phyloP scores from a whole-genome alignment of 1,140 invertebrate species.

The Trichonephila clavipes region DNA sequence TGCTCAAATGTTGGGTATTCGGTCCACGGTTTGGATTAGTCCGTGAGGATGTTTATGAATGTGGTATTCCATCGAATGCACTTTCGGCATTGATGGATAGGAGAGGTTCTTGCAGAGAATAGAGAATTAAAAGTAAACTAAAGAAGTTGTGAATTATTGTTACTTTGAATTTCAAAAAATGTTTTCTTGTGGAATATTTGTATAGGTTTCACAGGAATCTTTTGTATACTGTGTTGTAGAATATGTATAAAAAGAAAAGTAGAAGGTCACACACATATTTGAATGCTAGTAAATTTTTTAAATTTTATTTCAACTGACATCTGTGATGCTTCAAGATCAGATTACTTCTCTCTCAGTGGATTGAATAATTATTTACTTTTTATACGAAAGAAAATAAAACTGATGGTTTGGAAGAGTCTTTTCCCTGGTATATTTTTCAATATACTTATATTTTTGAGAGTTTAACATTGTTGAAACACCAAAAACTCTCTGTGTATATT shows the following conservation, averaged over 20 bases:
- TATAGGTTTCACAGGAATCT: no score
- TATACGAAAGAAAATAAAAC: no score
- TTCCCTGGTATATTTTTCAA: no score
- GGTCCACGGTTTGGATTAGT: background rate
- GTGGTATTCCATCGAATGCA: background rate
- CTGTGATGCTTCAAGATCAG: no score
- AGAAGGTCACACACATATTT: background rate
- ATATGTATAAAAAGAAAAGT: background rate
- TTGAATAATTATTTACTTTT: no score
- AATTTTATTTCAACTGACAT: no score
- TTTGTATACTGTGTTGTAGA: background rate
- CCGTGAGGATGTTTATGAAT: constrained; percentile 3
- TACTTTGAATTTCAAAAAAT: background rate
- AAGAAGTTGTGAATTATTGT: background rate
- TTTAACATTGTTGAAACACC: no score
- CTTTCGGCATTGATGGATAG: background rate
- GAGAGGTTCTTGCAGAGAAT: background rate
- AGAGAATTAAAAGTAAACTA: background rate
- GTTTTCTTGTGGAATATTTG: background rate
- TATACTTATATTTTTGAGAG: no score
- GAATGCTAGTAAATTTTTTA: background rate
- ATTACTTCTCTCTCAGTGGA: no score
- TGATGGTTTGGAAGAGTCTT: no score
- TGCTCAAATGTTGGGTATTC: background rate
- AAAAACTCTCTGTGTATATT: no score